Evolutionary conservation across 2,797 vertebrate genomes (phyloP), one percentile per base, ranked within the genome.

Genomic region (Bradypus variegatus): DNA sequence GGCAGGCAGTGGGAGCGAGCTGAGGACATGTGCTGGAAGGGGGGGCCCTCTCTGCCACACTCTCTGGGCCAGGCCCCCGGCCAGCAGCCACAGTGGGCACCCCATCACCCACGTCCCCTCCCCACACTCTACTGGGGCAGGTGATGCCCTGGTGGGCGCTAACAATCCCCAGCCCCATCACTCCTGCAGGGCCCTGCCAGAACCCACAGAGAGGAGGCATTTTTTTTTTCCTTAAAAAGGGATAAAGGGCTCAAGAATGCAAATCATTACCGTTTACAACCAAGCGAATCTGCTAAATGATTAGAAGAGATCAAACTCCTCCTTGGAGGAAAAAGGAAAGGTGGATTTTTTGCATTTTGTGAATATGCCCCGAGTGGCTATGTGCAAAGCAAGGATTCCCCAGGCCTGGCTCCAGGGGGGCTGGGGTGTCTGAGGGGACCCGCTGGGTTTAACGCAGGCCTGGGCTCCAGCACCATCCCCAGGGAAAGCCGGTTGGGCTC

Each of bases 251-350:
- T 96, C 92, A 72, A 86, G 92, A 95, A 96, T 89, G 95, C 91
- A 96, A 95, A 96, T 96, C 86, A 81, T 93, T 93, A 92, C 62
- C 91, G 1, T 94, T 96, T 94, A 95, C 93, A 94, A 92, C 92
- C 92, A 88, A 84, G 90, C 0, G 16, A 93, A 76, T 85, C 94
- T 72, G 91, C 94, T 95, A 96, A 95, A 95, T 95, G 93, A 95
- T 96, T 94, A 95, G 86, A 75, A 91, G 88, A 93, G 91, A 94
- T 90, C 82, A 87, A 92, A 89, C 75, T 94, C 91, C 83, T 88
- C 41, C 41, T n/a, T 19, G 80, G 93, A 92, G 86, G 91, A 82
- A 83, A 94, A 93, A 67, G 78, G 50, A 94, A 89, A 75, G 75
- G 76, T 58, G 86, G 73, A 50, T 64, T 86, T 92, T 93, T 89